A percentile compares a stretch with the other conserved stretches of the same genome.
phyloP scores from a whole-genome alignment of 2,113 vertebrate species.

The Protobothrops flavoviridis region DNA sequence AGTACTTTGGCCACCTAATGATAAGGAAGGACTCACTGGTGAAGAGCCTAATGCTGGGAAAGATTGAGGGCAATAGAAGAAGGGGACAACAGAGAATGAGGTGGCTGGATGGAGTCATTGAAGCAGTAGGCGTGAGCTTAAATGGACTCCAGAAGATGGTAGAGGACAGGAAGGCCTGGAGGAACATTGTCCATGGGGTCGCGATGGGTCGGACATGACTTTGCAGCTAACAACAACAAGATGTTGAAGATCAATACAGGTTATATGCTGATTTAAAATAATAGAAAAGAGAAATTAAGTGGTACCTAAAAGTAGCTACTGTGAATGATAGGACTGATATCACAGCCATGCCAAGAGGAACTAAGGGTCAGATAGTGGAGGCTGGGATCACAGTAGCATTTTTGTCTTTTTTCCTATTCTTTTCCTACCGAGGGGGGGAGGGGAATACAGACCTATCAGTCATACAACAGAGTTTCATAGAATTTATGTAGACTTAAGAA shows the following conservation, averaged over 20 bases:
- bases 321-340: not conserved
- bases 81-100: no score
- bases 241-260: not conserved
- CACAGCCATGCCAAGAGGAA: not conserved
- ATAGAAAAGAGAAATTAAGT: not conserved
- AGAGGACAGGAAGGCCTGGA: no score
- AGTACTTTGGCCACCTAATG: no score
- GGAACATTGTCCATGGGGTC: no score
- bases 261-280: not conserved
- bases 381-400: not conserved
- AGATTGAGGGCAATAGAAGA: no score
- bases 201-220: no score
- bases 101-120: no score
- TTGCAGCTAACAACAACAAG: not conserved
- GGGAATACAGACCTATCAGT: not conserved
- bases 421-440: not conserved
- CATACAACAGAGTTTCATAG: not conserved
- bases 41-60: no score
- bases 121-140: no score
- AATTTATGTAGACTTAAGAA: not conserved
- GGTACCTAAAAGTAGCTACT: not conserved
- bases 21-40: no score
- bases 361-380: not conserved
- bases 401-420: not conserved
- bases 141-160: no score